Base-by-base conservation (phyloP, 2,888 invertebrate species). In the Patella caerulea region DNA sequence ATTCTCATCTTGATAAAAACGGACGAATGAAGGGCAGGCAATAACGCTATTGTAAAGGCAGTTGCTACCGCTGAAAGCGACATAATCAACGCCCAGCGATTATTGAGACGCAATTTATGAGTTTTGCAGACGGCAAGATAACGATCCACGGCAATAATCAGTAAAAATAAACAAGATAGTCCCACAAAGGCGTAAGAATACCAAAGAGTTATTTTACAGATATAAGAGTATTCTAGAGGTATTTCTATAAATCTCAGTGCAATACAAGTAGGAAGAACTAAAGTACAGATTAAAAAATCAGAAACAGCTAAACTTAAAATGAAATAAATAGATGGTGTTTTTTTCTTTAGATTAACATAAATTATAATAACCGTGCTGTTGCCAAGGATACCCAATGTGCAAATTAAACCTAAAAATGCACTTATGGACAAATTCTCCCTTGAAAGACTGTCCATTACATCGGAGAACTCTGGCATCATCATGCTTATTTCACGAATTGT, bases 111-210 rank as follows among this genome's bases (percentile, higher is more conserved):
- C 14, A 65, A 65, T 14, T 65, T 65, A 24, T 65, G 65, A 19
- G 65, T 65, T 65, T 65, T 65, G 65, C 65, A 65, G 24, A 65
- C 65, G 19, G 65, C 65, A 11, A 65, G 24, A 65, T 65, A 65
- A 24, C 65, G 65, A 24, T 65, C 65, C 11, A 65, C 24, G 11
- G 65, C 65, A 24, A 65, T 65, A 24, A 65, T 65, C 11, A 65
- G 65, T 65, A 65, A 24, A 65, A 65, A 65, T 19, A 65, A 24
- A 24, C 24, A 24, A 19, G 65, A 65, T 65, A 65, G 24, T 24
- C 65, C 65, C 14, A 65, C 65, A 19, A 65, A 65, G 12, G 65
- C 65, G 14, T 65, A 65, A 4, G 65, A 65, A 65, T 65, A 65
- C 65, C 65, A 65, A 12, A 65, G 24, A 19, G 65, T 65, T 11